These are phyloP conservation scores for Anguilla megastoma DNA, from an alignment of 2,797 vertebrate species.

Conservation along the genomic window DNA sequence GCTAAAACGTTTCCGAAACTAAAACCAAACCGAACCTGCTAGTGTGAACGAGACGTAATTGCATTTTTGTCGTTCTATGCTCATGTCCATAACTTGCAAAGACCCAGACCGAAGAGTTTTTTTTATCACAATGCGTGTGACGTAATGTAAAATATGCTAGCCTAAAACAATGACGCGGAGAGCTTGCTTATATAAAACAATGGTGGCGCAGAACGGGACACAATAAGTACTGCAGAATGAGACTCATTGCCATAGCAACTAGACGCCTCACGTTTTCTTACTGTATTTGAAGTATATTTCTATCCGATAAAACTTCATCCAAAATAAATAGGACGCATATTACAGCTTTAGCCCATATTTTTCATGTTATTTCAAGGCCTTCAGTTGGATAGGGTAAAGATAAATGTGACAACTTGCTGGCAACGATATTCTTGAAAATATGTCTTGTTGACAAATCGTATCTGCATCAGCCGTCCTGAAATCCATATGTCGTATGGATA, in stretches of 20 bases:
- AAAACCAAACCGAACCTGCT: too few relatives aligned
- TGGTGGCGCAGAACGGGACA: not conserved
- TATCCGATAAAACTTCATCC: not conserved
- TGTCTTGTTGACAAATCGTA: not conserved
- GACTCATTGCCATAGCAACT: not conserved
- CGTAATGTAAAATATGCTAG: not conserved
- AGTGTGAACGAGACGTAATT: too few relatives aligned
- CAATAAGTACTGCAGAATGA: not conserved
- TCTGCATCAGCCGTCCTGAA: not conserved
- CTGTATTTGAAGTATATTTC: not conserved
- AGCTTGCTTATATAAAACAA: slow-evolving; percentile 13
- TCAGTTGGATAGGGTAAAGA: not conserved
- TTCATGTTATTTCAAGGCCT: not conserved
- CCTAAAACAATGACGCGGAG: not conserved
- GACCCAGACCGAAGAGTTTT: too few relatives aligned
- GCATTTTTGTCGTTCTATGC: too few relatives aligned
- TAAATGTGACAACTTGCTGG: not conserved
- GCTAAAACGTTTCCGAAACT: too few relatives aligned
- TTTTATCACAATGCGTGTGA: not conserved
- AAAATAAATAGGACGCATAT: not conserved
- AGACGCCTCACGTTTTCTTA: not conserved
- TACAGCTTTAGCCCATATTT: not conserved
- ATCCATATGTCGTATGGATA: not conserved
- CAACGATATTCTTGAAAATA: not conserved
- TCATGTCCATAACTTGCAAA: too few relatives aligned